Evolutionary conservation across 2,888 invertebrate genomes (phyloP).

Genomic region (Eristalinus aeneus): DNA sequence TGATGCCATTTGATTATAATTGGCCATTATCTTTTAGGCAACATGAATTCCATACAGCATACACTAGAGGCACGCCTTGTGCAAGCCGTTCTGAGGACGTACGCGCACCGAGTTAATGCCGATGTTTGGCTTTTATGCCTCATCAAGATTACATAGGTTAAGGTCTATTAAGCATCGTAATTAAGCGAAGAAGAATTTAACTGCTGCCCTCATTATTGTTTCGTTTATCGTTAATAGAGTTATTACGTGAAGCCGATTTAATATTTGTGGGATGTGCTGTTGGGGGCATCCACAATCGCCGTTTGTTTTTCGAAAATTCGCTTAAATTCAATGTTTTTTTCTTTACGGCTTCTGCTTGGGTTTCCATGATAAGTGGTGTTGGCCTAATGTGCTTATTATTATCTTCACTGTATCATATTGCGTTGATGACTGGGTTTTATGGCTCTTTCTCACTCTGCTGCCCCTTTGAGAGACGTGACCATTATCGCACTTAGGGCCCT

Average conservation of each 20-base stretch:
- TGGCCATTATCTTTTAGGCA: neutral
- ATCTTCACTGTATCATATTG: neutral
- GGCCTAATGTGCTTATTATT: neutral
- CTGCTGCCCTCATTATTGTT: slow-evolving; percentile 28
- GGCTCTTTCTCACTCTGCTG: too few relatives aligned
- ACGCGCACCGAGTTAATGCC: neutral
- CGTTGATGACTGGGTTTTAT: neutral
- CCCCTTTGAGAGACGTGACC: neutral
- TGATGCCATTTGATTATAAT: neutral
- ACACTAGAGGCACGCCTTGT: neutral
- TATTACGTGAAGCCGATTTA: slow-evolving; percentile 12
- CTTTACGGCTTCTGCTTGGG: neutral
- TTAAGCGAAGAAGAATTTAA: slow-evolving; percentile 22
- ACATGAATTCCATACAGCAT: neutral
- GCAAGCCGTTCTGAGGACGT: neutral
- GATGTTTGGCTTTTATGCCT: slow-evolving; percentile 25
- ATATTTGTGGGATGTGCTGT: neutral
- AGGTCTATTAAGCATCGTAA: slow-evolving; percentile 12
- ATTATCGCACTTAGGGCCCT: neutral
- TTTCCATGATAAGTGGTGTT: neutral
- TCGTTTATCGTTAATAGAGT: slow-evolving; percentile 25
- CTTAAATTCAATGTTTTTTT: neutral
- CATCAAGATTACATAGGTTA: slow-evolving; percentile 8
- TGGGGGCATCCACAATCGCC: neutral
- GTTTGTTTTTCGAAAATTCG: neutral